Conservation (phyloP, 2,888 invertebrate species). For the Melieria crassipennis region DNA sequence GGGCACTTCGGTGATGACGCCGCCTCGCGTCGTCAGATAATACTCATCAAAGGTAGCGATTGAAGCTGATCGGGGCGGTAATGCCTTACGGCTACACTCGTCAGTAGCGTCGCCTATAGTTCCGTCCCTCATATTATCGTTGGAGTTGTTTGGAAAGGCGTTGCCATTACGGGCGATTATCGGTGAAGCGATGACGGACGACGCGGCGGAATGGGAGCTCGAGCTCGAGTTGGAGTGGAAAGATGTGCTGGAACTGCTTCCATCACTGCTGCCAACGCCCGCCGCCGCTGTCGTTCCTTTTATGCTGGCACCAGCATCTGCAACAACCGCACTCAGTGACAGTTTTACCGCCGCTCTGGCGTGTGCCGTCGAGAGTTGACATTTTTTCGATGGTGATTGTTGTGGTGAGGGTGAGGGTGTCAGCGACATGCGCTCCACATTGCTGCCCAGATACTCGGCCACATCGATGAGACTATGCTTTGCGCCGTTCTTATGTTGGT, state of each 20-base stretch:
- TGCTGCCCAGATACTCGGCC: conserved; percentile 53
- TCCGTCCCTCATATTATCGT: no score
- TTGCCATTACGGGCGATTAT: conserved; percentile 8
- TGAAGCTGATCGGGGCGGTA: background rate
- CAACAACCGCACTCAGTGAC: conserved; percentile 5
- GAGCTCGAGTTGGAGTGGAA: conserved; percentile 41
- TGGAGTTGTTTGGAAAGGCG: background rate
- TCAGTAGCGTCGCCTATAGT: no score
- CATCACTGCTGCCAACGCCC: background rate
- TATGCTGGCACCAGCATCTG: conserved; percentile 5
- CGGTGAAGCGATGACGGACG: conserved; percentile 46
- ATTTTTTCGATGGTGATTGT: conserved; percentile 38
- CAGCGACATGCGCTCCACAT: conserved; percentile 56
- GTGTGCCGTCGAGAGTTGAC: conserved; percentile 24
- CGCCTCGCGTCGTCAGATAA: conserved; percentile 31
- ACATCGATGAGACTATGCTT: conserved; percentile 39
- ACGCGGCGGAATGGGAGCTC: conserved; percentile 44
- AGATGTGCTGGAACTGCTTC: conserved; percentile 25
- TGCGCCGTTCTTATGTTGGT: conserved; percentile 33
- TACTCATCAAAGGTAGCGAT: conserved; percentile 19
- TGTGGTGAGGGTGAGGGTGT: conserved; percentile 56
- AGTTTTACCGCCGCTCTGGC: conserved; percentile 16
- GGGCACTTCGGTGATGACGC: background rate
- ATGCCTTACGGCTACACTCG: no score
- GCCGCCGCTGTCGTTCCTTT: conserved; percentile 16